A percentile compares a stretch with the other conserved stretches of the same genome.
Conservation (phyloP, 2,113 vertebrate genomes). For the Tamias sibiricus region DNA sequence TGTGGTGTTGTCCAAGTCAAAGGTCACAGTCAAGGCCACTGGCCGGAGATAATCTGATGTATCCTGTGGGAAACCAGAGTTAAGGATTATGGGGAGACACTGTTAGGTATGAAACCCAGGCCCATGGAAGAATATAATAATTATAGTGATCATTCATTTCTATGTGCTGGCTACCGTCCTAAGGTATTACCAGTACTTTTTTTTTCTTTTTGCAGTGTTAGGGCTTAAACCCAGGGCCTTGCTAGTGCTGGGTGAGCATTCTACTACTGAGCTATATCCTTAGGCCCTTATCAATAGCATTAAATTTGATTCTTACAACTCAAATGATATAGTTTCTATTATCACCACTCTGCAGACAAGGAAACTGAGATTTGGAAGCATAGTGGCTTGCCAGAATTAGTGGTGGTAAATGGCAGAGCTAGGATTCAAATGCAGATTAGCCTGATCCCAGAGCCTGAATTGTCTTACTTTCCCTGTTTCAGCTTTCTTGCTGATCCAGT, state of each 20-base stretch:
- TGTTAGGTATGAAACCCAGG: not conserved
- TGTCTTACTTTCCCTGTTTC: not conserved
- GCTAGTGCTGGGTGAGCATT: no score
- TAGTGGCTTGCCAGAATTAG: not conserved
- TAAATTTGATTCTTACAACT: not conserved
- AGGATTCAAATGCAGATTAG: not conserved
- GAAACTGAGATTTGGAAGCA: not conserved
- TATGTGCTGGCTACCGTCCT: no score
- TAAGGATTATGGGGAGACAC: not conserved
- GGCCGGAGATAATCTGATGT: slow-evolving; percentile 95
- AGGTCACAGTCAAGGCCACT: slow-evolving; percentile 91
- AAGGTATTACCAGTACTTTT: not conserved
- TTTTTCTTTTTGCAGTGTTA: no score
- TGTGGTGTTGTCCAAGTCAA: slow-evolving; percentile 89
- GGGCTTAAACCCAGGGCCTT: no score
- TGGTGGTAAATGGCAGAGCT: not conserved
- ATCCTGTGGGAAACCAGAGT: slow-evolving; percentile 87
- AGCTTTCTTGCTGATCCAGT: not conserved
- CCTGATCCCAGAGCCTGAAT: not conserved
- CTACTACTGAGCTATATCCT: no score
- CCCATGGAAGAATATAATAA: not conserved
- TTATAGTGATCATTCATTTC: not conserved
- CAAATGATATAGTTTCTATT: not conserved
- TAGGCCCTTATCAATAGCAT: not conserved
- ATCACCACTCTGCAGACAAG: not conserved